Percentiles rank a stretch among this genome's conserved stretches.
phyloP scores from a whole-genome alignment of 2,113 vertebrate genomes.

The Gymnobelideus leadbeateri region DNA sequence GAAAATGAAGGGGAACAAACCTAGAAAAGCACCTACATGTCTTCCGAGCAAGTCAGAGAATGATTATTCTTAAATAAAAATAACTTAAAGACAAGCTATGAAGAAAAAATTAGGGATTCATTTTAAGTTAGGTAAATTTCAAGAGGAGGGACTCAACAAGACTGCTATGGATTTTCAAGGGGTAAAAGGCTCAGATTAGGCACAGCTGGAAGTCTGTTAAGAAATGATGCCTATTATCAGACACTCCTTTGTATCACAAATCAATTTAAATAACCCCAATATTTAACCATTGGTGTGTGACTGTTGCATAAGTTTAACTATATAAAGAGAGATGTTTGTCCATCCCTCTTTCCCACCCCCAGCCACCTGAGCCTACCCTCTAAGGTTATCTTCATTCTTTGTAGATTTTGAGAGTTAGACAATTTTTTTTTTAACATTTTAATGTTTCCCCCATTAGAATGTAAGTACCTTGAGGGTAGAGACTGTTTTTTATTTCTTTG shows the following conservation, averaged over 20 bases:
- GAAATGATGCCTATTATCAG: background rate
- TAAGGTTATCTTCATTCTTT: background rate
- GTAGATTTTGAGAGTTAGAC: background rate
- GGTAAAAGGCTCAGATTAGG: background rate
- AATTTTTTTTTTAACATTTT: background rate
- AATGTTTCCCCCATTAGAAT: background rate
- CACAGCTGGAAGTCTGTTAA: background rate
- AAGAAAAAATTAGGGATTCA: background rate
- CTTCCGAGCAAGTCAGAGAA: background rate
- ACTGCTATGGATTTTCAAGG: constrained; percentile 31
- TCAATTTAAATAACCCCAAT: background rate
- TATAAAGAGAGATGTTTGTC: background rate
- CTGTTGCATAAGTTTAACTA: background rate
- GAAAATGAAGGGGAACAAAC: background rate
- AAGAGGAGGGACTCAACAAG: constrained; percentile 19
- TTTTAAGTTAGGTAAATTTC: background rate
- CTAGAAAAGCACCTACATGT: no score
- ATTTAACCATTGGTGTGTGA: background rate
- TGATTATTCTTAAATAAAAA: background rate
- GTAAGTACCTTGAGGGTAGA: background rate
- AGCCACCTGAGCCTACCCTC: background rate
- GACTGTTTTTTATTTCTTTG: background rate
- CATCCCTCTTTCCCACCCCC: background rate
- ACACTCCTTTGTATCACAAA: background rate
- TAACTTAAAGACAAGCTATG: background rate